Evolutionary conservation across 2,797 vertebrate species (phyloP).

Genomic region (Phalanger gymnotis): DNA sequence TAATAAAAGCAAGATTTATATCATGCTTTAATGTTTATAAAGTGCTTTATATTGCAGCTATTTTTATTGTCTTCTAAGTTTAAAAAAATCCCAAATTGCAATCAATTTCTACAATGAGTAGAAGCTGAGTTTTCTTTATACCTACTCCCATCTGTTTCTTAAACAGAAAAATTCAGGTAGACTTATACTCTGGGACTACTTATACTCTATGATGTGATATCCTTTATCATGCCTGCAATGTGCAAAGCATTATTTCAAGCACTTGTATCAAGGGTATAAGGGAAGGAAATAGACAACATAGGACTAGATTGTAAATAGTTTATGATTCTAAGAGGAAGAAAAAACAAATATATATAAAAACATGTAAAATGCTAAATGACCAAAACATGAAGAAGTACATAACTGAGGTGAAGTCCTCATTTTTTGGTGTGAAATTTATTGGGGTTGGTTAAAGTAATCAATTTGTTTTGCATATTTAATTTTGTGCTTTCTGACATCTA

Average conservation of each 20-base stretch:
- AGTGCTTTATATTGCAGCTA: not conserved
- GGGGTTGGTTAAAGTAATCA: not conserved
- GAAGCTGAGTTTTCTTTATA: not conserved
- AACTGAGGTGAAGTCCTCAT: not conserved
- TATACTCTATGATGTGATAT: not conserved
- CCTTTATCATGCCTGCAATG: not conserved
- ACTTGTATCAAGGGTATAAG: no score
- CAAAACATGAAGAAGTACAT: not conserved
- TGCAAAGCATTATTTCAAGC: not conserved
- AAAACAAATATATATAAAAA: not conserved
- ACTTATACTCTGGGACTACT: not conserved
- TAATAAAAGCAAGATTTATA: not conserved
- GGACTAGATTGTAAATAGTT: not conserved
- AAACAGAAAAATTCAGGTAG: not conserved
- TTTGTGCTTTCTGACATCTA: not conserved
- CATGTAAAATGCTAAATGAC: not conserved
- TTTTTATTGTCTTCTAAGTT: not conserved
- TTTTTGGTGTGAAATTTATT: no score
- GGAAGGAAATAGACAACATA: not conserved
- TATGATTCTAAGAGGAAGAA: not conserved
- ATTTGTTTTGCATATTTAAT: not conserved
- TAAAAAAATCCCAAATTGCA: not conserved
- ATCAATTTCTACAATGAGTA: no score
- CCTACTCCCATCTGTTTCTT: not conserved
- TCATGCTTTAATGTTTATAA: not conserved